These are phyloP conservation scores for Chloroclysta siterata DNA, from an alignment of 2,888 invertebrate species.

Conservation along the genomic window DNA sequence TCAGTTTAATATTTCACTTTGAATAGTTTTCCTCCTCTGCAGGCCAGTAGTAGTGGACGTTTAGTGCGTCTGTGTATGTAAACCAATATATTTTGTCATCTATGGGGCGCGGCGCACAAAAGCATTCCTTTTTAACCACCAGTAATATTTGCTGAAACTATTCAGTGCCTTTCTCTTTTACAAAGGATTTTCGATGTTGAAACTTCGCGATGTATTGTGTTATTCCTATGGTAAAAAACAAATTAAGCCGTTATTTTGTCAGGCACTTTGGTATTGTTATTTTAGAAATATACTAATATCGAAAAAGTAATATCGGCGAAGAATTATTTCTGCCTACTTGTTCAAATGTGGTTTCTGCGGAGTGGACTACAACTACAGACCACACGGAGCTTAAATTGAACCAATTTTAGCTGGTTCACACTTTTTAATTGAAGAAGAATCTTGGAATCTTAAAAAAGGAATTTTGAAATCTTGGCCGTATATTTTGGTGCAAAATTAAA, in stretches of 20 bases:
- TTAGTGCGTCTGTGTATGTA: slow-evolving; percentile 54
- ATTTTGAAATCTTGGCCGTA: no score
- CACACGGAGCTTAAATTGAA: no score
- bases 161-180: slow-evolving; percentile 49
- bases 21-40: no score
- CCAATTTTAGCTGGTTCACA: no score
- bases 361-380: no score
- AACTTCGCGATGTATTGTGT: background rate
- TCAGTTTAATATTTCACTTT: no score
- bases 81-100: slow-evolving; percentile 69
- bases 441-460: no score
- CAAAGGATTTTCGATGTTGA: slow-evolving; percentile 29
- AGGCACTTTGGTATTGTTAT: background rate
- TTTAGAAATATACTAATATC: background rate
- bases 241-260: background rate
- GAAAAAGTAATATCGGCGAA: background rate
- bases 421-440: no score
- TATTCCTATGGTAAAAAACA: background rate
- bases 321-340: no score
- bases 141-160: slow-evolving; percentile 67
- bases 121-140: slow-evolving; percentile 69
- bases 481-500: background rate
- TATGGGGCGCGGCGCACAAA: slow-evolving; percentile 60
- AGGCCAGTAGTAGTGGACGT: slow-evolving; percentile 34
- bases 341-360: no score